Percentiles rank a stretch among this genome's conserved stretches.
Conservation (phyloP, 2,797 vertebrate species). For the Emys orbicularis region DNA sequence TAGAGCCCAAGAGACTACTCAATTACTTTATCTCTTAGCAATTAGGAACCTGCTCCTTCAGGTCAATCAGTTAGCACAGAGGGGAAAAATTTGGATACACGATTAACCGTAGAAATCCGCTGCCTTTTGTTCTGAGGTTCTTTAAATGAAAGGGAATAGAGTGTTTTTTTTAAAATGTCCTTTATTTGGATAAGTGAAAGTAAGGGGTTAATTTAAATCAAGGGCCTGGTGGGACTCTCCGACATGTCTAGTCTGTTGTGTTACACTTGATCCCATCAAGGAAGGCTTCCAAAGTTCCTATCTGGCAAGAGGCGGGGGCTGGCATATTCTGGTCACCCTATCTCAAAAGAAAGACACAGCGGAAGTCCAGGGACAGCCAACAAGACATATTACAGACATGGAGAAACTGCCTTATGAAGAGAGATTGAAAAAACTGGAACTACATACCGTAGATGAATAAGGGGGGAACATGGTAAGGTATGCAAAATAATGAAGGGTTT, state of each 20-base stretch:
- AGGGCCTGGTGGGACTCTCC: not conserved
- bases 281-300: not conserved
- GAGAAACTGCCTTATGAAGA: not conserved
- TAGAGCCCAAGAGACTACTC: constrained; percentile 80
- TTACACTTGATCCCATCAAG: not conserved
- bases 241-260: accelerated
- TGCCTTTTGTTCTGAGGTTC: not conserved
- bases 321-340: not conserved
- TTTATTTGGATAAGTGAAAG: constrained; percentile 1
- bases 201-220: not conserved
- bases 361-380: no score
- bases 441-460: not conserved
- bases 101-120: constrained; percentile 50
- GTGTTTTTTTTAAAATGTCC: not conserved
- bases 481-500: not conserved
- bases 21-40: constrained; percentile 80
- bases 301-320: not conserved
- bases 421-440: not conserved
- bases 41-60: constrained; percentile 69
- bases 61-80: constrained; percentile 65
- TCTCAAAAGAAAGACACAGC: not conserved
- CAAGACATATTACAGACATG: not conserved
- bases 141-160: not conserved
- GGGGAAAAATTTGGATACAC: constrained; percentile 7
- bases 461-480: not conserved